Evolutionary conservation across 1,140 invertebrate species (phyloP), one percentile per base, ranked within the genome.

Genomic region (Scaptomyza montana): DNA sequence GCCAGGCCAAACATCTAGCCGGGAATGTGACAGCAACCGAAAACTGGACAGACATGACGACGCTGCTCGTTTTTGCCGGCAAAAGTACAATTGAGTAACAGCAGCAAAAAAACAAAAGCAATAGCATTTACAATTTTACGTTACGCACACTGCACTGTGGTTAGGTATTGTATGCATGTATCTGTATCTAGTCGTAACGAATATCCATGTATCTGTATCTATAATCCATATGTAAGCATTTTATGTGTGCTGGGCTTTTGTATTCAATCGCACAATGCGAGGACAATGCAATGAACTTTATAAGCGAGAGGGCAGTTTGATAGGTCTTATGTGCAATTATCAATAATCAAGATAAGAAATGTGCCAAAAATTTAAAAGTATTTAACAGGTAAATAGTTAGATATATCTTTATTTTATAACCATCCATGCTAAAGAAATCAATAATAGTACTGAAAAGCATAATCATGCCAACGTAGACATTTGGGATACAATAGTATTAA

Each of bases 81-180:
- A 74, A 74, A 74, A 74, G 25, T 12, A 16, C 10, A 36, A 51
- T 28, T 55, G 12, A 54, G 9, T 21, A 30, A 36, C 3, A 49
- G 10, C 36, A 41, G 12, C 16, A 60, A 16, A 16, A 16, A 16
- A 16, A 0, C 16, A 16, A 16, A 16, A 16, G 5, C 28, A n/a
- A 8, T n/a, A 51, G 10, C 25, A 62, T 51, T 55, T 50, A 62
- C 65, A 65, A 68, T 57, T 71, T 81, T 75, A 86, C 81, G 74
- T 45, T 84, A 84, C 80, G 80, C 81, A 86, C 78, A 75, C 81
- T 77, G 33, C 54, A 53, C 63, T 50, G 45, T 36, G 68, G 67
- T 39, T 49, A 65, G 21, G 21, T 25, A 25, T 25, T 25, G 2
- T 25, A 25, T 25, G 21, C 21, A 28, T 61, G 21, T 25, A 54